phyloP scores from a whole-genome alignment of 2,888 invertebrate genomes.

The Polymixis lichenea region DNA sequence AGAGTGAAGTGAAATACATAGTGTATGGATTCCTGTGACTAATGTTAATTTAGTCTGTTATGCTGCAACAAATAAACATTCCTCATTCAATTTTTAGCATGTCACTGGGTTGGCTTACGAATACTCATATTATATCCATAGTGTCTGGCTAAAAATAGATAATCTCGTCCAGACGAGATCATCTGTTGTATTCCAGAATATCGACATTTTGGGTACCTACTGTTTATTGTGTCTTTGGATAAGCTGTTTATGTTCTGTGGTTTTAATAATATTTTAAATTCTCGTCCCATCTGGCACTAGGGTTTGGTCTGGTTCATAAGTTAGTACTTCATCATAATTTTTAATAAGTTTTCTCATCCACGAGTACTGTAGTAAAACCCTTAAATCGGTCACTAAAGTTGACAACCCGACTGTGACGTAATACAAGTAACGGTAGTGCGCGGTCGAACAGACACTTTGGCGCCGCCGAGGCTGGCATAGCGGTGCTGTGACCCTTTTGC shows the following conservation, averaged over 20 bases:
- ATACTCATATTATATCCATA: not conserved
- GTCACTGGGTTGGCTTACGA: not conserved
- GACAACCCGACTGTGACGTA: conserved; percentile 56
- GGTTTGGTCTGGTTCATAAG: not conserved
- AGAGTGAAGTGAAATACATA: not conserved
- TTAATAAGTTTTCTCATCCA: not conserved
- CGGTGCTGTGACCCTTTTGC: conserved; percentile 83
- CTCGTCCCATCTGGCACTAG: not conserved
- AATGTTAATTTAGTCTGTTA: not conserved
- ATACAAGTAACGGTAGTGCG: conserved; percentile 64
- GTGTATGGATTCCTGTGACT: not conserved
- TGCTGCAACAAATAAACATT: conserved; percentile 2
- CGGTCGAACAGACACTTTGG: conserved; percentile 69
- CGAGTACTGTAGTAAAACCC: conserved; percentile 31
- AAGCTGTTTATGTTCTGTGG: not conserved
- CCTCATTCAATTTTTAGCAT: not conserved
- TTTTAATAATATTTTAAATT: not conserved
- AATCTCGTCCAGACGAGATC: no score
- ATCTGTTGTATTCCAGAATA: no score
- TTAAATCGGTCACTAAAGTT: conserved; percentile 46
- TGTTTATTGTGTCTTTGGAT: no score
- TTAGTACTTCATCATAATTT: not conserved
- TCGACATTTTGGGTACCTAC: not conserved
- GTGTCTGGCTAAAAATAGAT: conserved; percentile 4
- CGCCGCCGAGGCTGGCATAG: conserved; percentile 84